Base-by-base conservation (phyloP, 2,113 vertebrate genomes). In the Odontesthes bonariensis region DNA sequence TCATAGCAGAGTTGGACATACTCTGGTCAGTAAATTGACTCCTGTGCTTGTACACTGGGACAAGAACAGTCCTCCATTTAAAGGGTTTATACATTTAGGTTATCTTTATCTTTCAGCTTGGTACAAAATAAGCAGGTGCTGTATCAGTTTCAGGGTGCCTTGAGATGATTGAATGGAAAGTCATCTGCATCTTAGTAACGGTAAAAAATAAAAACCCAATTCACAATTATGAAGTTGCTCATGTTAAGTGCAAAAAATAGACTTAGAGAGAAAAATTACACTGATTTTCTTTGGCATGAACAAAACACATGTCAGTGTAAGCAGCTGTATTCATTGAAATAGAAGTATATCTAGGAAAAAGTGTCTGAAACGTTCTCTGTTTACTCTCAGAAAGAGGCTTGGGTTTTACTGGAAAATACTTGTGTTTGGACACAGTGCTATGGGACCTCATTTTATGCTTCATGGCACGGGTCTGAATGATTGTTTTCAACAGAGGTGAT, bases 81-180 rank as follows among this genome's bases (percentile, higher is more conserved):
- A 35, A 35, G 4, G 35, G 35, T 58, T n/a, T 58, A 3, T 1
- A 33, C n/a, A n/a, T n/a, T n/a, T n/a, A n/a, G n/a, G 31, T 52
- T 66, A 58, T 40, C 44, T 65, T 66, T 13, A 49, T 65, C 14
- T 65, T 65, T 6, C 17, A 20, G 35, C 64, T 52, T 46, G 2
- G 23, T 33, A 33, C 53, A 10, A 20, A 59, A 32, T 7, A 61
- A 53, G 27, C 13, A 27, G 20, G 17, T 19, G n/a, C 10, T 57
- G 17, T 7, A 33, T 58, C 6, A 33, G 23, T 49, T 17, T n/a
- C 44, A 42, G 19, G 20, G 19, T 62, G 12, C 40, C 49, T 20
- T 62, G 23, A 62, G 40, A 40, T 40, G 31, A 44, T 10, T 32
- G 8, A 60, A 10, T 11, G 11, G 5, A 22, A 40, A 11, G 35